These are phyloP conservation scores for Anodontia alba DNA, from an alignment of 2,888 invertebrate genomes.

Conservation along the genomic window DNA sequence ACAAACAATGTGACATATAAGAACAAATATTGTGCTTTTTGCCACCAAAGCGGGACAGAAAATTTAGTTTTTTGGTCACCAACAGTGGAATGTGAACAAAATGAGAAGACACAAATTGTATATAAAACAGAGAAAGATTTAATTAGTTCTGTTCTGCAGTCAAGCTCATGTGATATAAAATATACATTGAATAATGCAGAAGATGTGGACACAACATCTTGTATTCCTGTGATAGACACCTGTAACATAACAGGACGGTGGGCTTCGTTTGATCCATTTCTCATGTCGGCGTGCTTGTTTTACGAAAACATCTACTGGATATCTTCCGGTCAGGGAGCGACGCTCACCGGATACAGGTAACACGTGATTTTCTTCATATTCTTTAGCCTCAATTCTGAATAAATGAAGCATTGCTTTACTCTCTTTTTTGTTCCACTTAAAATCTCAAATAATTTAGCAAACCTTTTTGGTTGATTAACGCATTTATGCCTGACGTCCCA, in stretches of 20 bases:
- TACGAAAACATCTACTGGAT: neutral
- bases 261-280: neutral
- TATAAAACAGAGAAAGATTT: neutral
- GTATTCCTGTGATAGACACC: neutral
- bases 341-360: too few relatives aligned
- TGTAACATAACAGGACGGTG: neutral
- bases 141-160: neutral
- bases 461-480: too few relatives aligned
- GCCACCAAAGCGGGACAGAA: neutral
- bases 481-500: too few relatives aligned
- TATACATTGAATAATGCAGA: neutral
- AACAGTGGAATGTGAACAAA: neutral
- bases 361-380: too few relatives aligned
- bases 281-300: neutral
- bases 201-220: neutral
- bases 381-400: too few relatives aligned
- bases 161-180: neutral
- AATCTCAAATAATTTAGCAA: too few relatives aligned
- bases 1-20: neutral
- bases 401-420: too few relatives aligned
- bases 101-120: neutral
- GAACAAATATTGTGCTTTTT: neutral
- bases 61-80: neutral
- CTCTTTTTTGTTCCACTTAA: too few relatives aligned
- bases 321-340: too few relatives aligned